Evolutionary conservation across 92 coral and sea anemone species (phyloP).

Genomic region (Ricordea florida): DNA sequence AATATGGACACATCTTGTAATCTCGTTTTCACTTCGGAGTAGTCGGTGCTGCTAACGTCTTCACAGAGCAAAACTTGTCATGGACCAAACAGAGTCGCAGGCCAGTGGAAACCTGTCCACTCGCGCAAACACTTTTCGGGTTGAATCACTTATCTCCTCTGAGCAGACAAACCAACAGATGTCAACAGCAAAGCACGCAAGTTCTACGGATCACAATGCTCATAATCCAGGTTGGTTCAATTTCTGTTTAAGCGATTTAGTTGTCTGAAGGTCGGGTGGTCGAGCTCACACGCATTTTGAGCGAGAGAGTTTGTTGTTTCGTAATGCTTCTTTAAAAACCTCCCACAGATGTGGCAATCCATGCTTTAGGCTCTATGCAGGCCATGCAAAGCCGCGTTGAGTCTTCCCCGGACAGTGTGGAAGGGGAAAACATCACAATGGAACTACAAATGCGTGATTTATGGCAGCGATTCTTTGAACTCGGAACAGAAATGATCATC

Average conservation of each 20-base stretch:
- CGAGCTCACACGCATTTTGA: not conserved
- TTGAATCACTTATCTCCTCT: conserved; percentile 86
- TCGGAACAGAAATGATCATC: conserved; percentile 99
- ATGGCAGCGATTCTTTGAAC: conserved; percentile 93
- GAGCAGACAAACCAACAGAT: conserved; percentile 56
- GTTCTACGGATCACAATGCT: conserved; percentile 9
- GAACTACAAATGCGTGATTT: conserved; percentile 95
- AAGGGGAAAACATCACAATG: conserved; percentile 66
- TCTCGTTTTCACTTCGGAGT: conserved; percentile 48
- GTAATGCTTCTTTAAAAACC: not conserved
- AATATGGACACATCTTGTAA: conserved; percentile 68
- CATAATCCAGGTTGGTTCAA: conserved; percentile 19
- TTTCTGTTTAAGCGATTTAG: no score
- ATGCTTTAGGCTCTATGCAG: conserved; percentile 92
- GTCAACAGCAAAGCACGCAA: conserved; percentile 13
- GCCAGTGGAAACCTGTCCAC: conserved; percentile 44
- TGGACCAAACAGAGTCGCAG: conserved; percentile 21
- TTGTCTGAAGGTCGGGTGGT: not conserved
- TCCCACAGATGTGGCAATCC: conserved; percentile 47
- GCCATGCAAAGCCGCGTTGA: conserved; percentile 97
- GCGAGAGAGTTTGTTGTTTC: not conserved
- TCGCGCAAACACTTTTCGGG: conserved; percentile 96
- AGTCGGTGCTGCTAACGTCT: not conserved
- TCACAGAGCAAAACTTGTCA: not conserved
- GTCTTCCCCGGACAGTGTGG: conserved; percentile 43